Evolutionary conservation across 2,797 vertebrate genomes (phyloP).

Genomic region (Erpetoichthys calabaricus): DNA sequence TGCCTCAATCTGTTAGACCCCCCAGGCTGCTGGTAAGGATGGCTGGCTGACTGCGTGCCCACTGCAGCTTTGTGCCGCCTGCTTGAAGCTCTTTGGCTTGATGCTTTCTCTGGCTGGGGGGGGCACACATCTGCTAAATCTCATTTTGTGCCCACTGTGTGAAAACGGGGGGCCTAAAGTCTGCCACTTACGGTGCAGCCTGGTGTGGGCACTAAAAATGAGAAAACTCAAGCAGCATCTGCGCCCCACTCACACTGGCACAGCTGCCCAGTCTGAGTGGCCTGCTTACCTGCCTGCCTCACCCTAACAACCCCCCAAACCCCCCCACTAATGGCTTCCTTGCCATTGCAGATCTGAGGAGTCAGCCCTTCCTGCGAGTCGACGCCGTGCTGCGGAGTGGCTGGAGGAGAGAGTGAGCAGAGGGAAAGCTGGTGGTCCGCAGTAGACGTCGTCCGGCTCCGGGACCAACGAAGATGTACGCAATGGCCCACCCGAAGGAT

Average conservation of each 20-base stretch:
- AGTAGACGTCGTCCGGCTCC: slow-evolving; percentile 23
- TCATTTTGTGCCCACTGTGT: too few relatives aligned
- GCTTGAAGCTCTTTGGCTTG: slow-evolving; percentile 27
- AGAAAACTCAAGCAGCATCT: too few relatives aligned
- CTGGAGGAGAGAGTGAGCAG: slow-evolving; percentile 62
- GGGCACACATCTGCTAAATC: too few relatives aligned
- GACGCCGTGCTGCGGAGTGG: slow-evolving; percentile 67
- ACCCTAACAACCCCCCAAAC: too few relatives aligned
- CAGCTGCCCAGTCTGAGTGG: too few relatives aligned
- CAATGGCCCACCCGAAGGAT: background rate
- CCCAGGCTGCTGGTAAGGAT: slow-evolving; percentile 52
- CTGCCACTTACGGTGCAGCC: too few relatives aligned
- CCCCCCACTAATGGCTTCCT: too few relatives aligned
- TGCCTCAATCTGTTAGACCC: slow-evolving; percentile 50
- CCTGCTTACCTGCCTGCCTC: too few relatives aligned
- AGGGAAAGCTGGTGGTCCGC: slow-evolving; percentile 16
- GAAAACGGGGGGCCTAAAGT: too few relatives aligned
- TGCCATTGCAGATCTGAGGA: slow-evolving; percentile 62
- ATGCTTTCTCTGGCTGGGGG: too few relatives aligned
- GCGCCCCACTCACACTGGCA: too few relatives aligned
- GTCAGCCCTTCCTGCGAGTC: slow-evolving; percentile 68
- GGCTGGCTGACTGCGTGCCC: slow-evolving; percentile 27
- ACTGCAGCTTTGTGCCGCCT: slow-evolving; percentile 24
- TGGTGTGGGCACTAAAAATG: too few relatives aligned
- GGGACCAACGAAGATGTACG: background rate